These are phyloP conservation scores for Halcyon badia DNA, from an alignment of 2,797 vertebrate genomes.

Conservation along the genomic window DNA sequence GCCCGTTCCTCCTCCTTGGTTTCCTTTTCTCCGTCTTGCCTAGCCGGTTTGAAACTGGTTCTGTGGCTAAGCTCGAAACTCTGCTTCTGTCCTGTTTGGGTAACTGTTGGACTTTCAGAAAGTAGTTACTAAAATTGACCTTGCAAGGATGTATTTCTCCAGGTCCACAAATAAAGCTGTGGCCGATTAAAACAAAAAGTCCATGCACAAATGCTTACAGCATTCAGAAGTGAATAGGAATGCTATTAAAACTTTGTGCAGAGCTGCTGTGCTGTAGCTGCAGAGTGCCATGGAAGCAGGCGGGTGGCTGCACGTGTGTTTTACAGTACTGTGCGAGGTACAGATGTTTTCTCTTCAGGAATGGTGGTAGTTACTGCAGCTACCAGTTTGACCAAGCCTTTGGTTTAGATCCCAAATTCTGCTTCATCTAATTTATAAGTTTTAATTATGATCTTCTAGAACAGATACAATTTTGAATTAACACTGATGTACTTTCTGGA, in stretches of 20 bases:
- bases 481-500: background rate
- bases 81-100: background rate
- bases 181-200: background rate
- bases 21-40: conserved; percentile 17
- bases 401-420: background rate
- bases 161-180: background rate
- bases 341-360: background rate
- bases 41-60: conserved; percentile 72
- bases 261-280: background rate
- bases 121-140: background rate
- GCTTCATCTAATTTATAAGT: background rate
- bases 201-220: background rate
- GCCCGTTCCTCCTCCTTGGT: background rate
- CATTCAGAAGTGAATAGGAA: background rate
- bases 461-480: background rate
- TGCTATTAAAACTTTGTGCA: background rate
- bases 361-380: background rate
- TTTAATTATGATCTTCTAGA: background rate
- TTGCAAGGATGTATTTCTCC: background rate
- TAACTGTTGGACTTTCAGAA: background rate
- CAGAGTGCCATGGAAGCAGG: background rate
- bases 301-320: background rate
- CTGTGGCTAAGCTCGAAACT: conserved; percentile 59
- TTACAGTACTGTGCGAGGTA: background rate
- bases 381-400: background rate